Base-by-base conservation (phyloP, 2,797 vertebrate species). In the Gobio occitaniae region DNA sequence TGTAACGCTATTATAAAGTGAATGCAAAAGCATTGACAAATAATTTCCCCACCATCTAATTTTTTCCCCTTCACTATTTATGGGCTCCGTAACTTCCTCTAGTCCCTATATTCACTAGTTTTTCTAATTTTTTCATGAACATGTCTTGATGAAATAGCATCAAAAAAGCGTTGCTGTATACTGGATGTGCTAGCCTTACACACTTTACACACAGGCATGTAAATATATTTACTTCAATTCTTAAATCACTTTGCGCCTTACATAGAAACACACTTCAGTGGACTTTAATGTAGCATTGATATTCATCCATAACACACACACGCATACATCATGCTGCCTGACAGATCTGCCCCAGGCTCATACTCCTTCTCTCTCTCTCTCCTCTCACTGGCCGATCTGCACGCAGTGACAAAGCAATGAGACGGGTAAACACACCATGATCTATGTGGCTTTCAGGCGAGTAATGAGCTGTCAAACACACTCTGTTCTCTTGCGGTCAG, bases 401-500 rank as follows among this genome's bases (percentile, higher is more conserved):
- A 80, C 65, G 72, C 82, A 75, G 83, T 68, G 83, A 83, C 87
- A 87, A 80, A 89, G 81, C 44, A 84, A 83, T 78, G 85, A 84
- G 89, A 87, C 76, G 84, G 83, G 77, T 84, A 84, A 86, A 87
- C 65, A 82, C 87, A 84, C 76, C 87, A 87, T 86, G 88, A 86
- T 86, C 86, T 87, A 88, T 88, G 88, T 76, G 74, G 68, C 80
- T 87, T 63, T 87, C 86, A 69, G 88, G 80, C 66, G 80, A 85
- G 86, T 87, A 90, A 89, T 89, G 89, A 90, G 88, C 89, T 87
- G 90, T 91, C 90, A 87, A 87, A 91, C 89, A 88, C 86, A 87
- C 89, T 87, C 84, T 85, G 52, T 70, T 72, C 86, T 83, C 56
- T 21, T 10, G 47, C 66, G 80, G 61, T 78, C 86, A 82, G 75